A percentile compares a stretch with the other conserved stretches of the same genome.
phyloP scores from a whole-genome alignment of 1,140 invertebrate genomes.

The Bombyx mandarina region DNA sequence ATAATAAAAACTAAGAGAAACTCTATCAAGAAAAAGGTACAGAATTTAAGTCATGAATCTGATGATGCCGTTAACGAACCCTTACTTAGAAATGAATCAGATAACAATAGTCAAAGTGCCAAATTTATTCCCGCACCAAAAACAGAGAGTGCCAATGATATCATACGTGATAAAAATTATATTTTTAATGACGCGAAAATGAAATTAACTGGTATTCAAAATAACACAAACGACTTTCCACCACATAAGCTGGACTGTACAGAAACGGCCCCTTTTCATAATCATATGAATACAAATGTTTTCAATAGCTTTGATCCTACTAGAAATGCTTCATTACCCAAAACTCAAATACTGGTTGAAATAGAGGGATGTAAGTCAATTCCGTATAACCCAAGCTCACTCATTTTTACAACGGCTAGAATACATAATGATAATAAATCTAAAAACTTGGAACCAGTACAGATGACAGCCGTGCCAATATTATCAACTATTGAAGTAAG shows the following conservation, averaged over 20 bases:
- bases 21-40: slow-evolving; percentile 57
- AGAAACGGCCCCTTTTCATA: slow-evolving; percentile 26
- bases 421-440: slow-evolving; percentile 53
- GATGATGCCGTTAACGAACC: slow-evolving; percentile 63
- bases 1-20: slow-evolving; percentile 55
- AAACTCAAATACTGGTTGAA: slow-evolving; percentile 46
- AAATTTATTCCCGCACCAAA: slow-evolving; percentile 51
- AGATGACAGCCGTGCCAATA: slow-evolving; percentile 49
- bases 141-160: slow-evolving; percentile 40
- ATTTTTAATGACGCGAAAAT: slow-evolving; percentile 18
- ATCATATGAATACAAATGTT: slow-evolving; percentile 52
- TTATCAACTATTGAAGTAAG: slow-evolving; percentile 51
- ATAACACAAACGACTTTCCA: slow-evolving; percentile 9
- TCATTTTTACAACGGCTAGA: slow-evolving; percentile 64
- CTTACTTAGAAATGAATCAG: slow-evolving; percentile 45
- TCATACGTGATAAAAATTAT: slow-evolving; percentile 20
- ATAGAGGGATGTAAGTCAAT: slow-evolving; percentile 33
- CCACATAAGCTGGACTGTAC: slow-evolving; percentile 5
- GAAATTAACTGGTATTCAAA: slow-evolving; percentile 18
- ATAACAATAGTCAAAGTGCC: slow-evolving; percentile 48
- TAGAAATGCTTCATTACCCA: slow-evolving; percentile 22
- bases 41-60: slow-evolving; percentile 49
- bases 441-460: slow-evolving; percentile 45
- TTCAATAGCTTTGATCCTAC: slow-evolving; percentile 26
- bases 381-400: slow-evolving; percentile 31